These are phyloP conservation scores for Misgurnus anguillicaudatus DNA, from an alignment of 2,113 vertebrate species.

Conservation along the genomic window DNA sequence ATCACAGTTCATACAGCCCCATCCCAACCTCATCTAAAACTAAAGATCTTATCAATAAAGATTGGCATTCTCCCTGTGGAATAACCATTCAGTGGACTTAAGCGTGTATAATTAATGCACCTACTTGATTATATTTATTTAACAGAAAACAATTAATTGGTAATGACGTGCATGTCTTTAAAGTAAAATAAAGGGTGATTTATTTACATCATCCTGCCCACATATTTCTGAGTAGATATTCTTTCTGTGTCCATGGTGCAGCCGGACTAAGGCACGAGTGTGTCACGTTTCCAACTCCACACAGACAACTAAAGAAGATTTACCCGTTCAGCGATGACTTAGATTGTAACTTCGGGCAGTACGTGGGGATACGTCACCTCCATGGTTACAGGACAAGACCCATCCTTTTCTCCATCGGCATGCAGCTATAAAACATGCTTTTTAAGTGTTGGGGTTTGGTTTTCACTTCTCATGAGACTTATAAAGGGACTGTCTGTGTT, in stretches of 20 bases:
- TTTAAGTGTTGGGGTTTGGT: constrained; percentile 59
- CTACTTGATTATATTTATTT: no score
- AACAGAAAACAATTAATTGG: no score
- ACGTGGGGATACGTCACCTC: constrained; percentile 77
- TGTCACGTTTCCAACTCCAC: constrained; percentile 40
- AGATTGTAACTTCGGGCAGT: constrained; percentile 79
- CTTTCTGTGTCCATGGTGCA: not conserved
- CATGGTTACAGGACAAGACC: constrained; percentile 73
- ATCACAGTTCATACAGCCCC: constrained; percentile 62
- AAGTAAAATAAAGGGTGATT: no score
- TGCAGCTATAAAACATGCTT: constrained; percentile 75
- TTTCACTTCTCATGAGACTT: constrained; percentile 52
- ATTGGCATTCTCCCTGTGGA: constrained; percentile 47
- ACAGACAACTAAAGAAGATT: constrained; percentile 62
- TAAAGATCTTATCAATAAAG: constrained; percentile 20
- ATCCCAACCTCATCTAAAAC: constrained; percentile 36
- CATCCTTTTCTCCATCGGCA: constrained; percentile 75
- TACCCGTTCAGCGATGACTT: constrained; percentile 70
- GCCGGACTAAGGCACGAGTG: constrained; percentile 26
- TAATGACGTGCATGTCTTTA: no score
- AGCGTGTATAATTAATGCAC: not conserved
- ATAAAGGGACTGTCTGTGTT: not conserved
- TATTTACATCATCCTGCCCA: no score
- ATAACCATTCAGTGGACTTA: constrained; percentile 46
- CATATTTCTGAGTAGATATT: no score